Evolutionary conservation across 2,113 vertebrate genomes (phyloP), one percentile per base, ranked within the genome.

Genomic region (Lophura nycthemera): DNA sequence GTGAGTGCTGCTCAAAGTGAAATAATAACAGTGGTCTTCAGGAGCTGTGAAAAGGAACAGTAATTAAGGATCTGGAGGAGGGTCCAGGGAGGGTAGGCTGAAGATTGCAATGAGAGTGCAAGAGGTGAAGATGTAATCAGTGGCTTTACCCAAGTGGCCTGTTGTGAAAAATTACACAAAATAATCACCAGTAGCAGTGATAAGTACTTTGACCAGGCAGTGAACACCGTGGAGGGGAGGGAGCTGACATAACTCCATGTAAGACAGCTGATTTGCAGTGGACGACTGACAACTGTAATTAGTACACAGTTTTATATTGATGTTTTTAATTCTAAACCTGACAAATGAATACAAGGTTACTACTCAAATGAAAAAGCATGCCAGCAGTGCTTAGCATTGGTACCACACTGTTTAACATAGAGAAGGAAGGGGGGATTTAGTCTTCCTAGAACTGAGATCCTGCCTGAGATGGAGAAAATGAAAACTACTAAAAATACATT

Each of bases 61-160:
- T 88, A 94, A 91, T 92, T 91, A 92, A 91, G 83, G 89, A 88
- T 76, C 34, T 6, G 5, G 70, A 69, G 60, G 56, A 83, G 85
- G 83, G 67, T 73, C 72, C n/a, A 61, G 79, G 50, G n/a, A 86
- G 57, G 75, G 78, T 52, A 88, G 61, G 70, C 7, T 15, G 19
- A 40, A 60, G 67, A 77, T 83, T 70, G 50, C 38, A 70, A 63
- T 29, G 15, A 11, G 52, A 24, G 87, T 81, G 72, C 79, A 92
- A 75, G 88, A 95, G 93, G 88, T 93, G 93, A 95, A 83, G 83
- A 52, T 92, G 85, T 92, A 93, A 95, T 97, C 94, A 95, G 38
- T 70, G 81, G 76, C 52, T 95, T 95, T 91, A 83, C 61, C 88
- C 85, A 71, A 91, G 94, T 92, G 95, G 76, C 80, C 61, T 65